Conservation (phyloP, 2,113 vertebrate genomes). For the Tragelaphus strepsiceros region DNA sequence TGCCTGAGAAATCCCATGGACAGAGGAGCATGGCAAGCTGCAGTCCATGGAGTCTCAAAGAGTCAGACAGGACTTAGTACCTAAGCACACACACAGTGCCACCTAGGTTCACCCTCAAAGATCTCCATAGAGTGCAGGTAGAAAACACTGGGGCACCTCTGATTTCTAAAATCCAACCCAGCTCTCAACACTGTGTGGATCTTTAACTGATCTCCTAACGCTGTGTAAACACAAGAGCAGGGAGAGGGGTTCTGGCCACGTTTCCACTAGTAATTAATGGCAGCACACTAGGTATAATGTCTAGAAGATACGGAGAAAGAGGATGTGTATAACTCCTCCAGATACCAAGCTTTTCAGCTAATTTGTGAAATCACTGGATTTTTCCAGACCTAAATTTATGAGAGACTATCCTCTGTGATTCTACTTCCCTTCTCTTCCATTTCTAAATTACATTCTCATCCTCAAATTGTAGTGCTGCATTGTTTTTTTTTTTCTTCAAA, state of each 20-base stretch:
- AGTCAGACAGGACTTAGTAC: neutral
- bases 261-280: neutral
- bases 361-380: neutral
- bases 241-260: neutral
- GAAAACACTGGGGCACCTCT: neutral
- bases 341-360: neutral
- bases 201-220: neutral
- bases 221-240: neutral
- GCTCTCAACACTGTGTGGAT: neutral
- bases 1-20: neutral
- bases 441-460: neutral
- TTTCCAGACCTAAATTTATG: constrained; percentile 12
- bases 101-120: neutral
- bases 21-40: neutral
- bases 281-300: neutral
- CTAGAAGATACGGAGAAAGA: neutral
- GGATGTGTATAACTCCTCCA: neutral
- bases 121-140: neutral
- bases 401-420: neutral
- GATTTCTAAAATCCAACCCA: neutral
- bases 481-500: neutral
- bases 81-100: neutral
- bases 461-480: neutral
- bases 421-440: neutral
- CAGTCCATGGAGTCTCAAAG: neutral